Evolutionary conservation across 2,113 vertebrate genomes (phyloP).

Genomic region (Rousettus leschenaultii): DNA sequence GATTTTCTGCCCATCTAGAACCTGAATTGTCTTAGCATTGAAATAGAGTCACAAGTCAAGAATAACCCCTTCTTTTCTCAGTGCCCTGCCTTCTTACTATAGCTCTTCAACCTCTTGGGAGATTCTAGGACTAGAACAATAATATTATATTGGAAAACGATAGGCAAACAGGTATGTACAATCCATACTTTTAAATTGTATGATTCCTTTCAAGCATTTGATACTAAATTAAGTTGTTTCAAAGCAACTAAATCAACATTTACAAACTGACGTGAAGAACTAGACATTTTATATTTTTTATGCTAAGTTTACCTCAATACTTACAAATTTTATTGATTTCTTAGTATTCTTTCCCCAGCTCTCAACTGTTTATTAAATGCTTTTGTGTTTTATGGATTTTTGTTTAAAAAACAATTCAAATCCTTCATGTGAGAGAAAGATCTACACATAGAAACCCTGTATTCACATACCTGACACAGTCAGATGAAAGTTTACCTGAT

Average conservation of each 20-base stretch:
- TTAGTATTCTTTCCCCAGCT: neutral
- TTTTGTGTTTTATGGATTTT: neutral
- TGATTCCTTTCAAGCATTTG: neutral
- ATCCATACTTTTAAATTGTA: neutral
- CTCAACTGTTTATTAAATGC: neutral
- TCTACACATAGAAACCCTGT: neutral
- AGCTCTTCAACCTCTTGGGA: neutral
- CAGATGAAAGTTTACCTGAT: neutral
- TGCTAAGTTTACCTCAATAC: neutral
- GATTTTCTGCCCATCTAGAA: constrained; percentile 37
- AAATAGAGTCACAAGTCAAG: constrained; percentile 12
- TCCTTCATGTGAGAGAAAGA: neutral
- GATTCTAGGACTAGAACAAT: neutral
- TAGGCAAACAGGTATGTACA: neutral
- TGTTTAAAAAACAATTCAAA: neutral
- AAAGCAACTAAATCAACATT: constrained; percentile 27
- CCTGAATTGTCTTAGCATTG: constrained; percentile 45
- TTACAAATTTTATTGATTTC: neutral
- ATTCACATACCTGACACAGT: neutral
- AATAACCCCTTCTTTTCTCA: neutral
- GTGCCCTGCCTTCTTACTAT: neutral
- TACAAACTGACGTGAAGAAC: neutral
- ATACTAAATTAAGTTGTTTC: neutral
- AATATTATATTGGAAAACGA: neutral
- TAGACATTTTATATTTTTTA: neutral